These are phyloP conservation scores for Pseudanteris insignis DNA, from an alignment of 2,888 invertebrate genomes.

Conservation along the genomic window DNA sequence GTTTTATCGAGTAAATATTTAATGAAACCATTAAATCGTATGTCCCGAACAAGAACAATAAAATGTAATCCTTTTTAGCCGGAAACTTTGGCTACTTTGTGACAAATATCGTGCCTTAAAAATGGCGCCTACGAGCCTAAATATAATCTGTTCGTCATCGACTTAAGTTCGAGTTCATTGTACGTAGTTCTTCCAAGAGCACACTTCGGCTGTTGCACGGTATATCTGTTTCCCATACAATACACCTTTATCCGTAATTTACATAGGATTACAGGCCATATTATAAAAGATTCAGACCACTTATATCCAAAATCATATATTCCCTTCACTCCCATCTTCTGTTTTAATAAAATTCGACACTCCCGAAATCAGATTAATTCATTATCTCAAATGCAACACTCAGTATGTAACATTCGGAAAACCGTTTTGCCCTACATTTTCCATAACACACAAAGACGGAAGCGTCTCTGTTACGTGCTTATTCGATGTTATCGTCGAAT, in stretches of 20 bases:
- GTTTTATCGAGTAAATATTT: background rate
- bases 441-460: too few relatives aligned
- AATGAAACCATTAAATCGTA: too few relatives aligned
- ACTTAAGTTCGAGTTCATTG: slow-evolving; percentile 35
- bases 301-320: too few relatives aligned
- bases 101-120: slow-evolving; percentile 23
- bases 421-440: too few relatives aligned
- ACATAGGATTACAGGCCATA: slow-evolving; percentile 19
- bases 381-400: background rate
- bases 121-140: slow-evolving; percentile 37
- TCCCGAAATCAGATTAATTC: too few relatives aligned
- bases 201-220: slow-evolving; percentile 32
- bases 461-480: too few relatives aligned
- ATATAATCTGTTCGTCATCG: slow-evolving; percentile 44
- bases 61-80: background rate
- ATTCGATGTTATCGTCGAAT: too few relatives aligned
- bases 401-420: too few relatives aligned
- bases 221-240: slow-evolving; percentile 27
- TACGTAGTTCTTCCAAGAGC: slow-evolving; percentile 32
- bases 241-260: slow-evolving; percentile 41
- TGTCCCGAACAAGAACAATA: too few relatives aligned
- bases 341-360: too few relatives aligned
- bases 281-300: too few relatives aligned
- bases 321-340: too few relatives aligned
- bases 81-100: slow-evolving; percentile 9